Evolutionary conservation across 2,888 invertebrate genomes (phyloP).

Genomic region (Oegoconia quadripuncta): DNA sequence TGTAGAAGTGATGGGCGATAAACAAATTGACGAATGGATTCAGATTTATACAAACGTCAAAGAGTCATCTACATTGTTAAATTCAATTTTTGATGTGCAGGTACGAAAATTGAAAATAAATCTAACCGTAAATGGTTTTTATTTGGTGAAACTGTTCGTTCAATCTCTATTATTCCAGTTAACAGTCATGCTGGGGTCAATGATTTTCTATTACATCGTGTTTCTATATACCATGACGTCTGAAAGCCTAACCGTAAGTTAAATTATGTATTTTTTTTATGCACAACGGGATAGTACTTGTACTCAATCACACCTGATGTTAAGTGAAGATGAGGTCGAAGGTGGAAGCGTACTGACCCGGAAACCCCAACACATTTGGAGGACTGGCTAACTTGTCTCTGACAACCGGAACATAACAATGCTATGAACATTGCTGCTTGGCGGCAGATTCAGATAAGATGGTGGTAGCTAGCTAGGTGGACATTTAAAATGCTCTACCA

Average conservation of each 20-base stretch:
- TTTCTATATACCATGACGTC: constrained; percentile 21
- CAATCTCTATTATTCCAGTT: constrained; percentile 27
- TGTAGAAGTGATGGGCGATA: too few relatives aligned
- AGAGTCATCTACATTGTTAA: not conserved
- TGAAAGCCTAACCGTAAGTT: constrained; percentile 27
- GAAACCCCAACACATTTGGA: too few relatives aligned
- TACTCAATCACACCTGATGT: too few relatives aligned
- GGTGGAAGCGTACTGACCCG: too few relatives aligned
- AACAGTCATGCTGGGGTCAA: constrained; percentile 25
- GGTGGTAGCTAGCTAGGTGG: too few relatives aligned
- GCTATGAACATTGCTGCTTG: too few relatives aligned
- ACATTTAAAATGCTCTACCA: too few relatives aligned
- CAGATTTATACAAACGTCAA: not conserved
- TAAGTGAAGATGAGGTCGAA: too few relatives aligned
- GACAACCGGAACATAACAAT: too few relatives aligned
- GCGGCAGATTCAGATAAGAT: too few relatives aligned
- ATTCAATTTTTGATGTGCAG: not conserved
- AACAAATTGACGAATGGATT: constrained; percentile 50
- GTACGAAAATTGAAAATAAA: not conserved
- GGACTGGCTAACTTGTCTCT: too few relatives aligned
- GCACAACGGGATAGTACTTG: not conserved
- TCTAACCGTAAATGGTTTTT: too few relatives aligned
- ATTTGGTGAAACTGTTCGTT: not conserved
- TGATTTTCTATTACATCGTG: constrained; percentile 28
- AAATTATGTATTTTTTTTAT: not conserved